Base-by-base conservation (phyloP, 2,113 vertebrate genomes). In the Tiliqua scincoides region DNA sequence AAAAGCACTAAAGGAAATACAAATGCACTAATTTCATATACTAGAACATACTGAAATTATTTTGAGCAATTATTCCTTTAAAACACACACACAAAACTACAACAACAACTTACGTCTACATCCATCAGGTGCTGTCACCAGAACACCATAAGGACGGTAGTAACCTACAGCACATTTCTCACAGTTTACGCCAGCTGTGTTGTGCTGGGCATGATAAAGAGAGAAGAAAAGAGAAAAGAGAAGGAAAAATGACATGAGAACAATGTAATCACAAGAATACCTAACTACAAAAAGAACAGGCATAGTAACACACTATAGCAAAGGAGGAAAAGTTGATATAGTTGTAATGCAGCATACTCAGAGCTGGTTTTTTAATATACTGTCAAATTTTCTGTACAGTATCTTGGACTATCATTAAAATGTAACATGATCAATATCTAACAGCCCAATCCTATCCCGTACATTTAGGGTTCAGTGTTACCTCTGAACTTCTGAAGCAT, bases 111-210 rank as follows among this genome's bases (percentile, higher is more conserved):
- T 96, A 99, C 99, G 89, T 95, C 95, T 97, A 77, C 99, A 99
- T 86, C 97, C 97, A 3, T 93, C 21, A 0, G 95, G 95, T 82
- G 98, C 97, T 6, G 95, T 96, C 0, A 89, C 84, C 1, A 96
- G 94, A 32, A 97, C 87, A 10, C 97, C 96, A 0, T 95, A 85
- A 5, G 97, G 98, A 82, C 98, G 97, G 86, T 97, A 99, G 92
- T 96, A 99, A 76, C 98, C 98, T 48, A 96, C 89, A 3, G 91
- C 90, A 91, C 99, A 99, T 72, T 75, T 91, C 88, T 99, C 99
- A 95, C 99, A 99, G 95, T 99, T 99, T 83, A 98, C 85, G 48
- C 99, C 99, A 9, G 96, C 98, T 20, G 98, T 99, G 95, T 99
- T 98, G 91, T 99, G 98, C 98, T 99, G 54, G 52, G 62, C 52